These are phyloP conservation scores for Sandelia bainsii DNA, from an alignment of 2,797 vertebrate species.

Conservation along the genomic window DNA sequence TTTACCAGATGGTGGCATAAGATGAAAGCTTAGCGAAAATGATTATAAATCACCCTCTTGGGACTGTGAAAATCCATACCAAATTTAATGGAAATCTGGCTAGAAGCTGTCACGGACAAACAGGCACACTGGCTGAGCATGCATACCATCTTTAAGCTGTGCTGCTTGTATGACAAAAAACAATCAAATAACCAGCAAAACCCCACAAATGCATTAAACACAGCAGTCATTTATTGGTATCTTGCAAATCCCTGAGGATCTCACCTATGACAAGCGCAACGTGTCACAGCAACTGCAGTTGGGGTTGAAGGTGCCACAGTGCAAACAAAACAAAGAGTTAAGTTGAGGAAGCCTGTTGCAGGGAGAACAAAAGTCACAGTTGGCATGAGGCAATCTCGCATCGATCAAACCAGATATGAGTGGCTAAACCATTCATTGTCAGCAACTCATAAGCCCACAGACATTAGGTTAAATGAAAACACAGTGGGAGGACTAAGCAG, in stretches of 20 bases:
- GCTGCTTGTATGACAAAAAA: slow-evolving; percentile 29
- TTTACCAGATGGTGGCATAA: slow-evolving; percentile 31
- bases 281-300: slow-evolving; percentile 47
- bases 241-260: slow-evolving; percentile 61
- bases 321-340: slow-evolving; percentile 52
- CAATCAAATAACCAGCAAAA: slow-evolving; percentile 41
- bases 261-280: slow-evolving; percentile 49
- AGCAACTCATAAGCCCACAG: slow-evolving; percentile 24
- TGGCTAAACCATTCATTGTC: slow-evolving; percentile 29
- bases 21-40: slow-evolving; percentile 39
- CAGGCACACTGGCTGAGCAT: slow-evolving; percentile 31
- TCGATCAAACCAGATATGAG: slow-evolving; percentile 35
- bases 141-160: slow-evolving; percentile 30
- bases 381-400: slow-evolving; percentile 37
- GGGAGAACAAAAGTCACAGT: slow-evolving; percentile 29
- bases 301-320: slow-evolving; percentile 54
- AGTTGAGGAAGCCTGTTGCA: slow-evolving; percentile 1
- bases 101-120: slow-evolving; percentile 34
- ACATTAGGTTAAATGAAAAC: slow-evolving; percentile 46
- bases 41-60: slow-evolving; percentile 41
- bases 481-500: slow-evolving; percentile 37
- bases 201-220: slow-evolving; percentile 49
- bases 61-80: slow-evolving; percentile 41
- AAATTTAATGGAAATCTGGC: slow-evolving; percentile 49
- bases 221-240: slow-evolving; percentile 44